Percentiles rank a stretch among this genome's conserved stretches.
Evolutionary conservation across 2,113 vertebrate genomes (phyloP).

Genomic region (Cephalopterus ornatus): DNA sequence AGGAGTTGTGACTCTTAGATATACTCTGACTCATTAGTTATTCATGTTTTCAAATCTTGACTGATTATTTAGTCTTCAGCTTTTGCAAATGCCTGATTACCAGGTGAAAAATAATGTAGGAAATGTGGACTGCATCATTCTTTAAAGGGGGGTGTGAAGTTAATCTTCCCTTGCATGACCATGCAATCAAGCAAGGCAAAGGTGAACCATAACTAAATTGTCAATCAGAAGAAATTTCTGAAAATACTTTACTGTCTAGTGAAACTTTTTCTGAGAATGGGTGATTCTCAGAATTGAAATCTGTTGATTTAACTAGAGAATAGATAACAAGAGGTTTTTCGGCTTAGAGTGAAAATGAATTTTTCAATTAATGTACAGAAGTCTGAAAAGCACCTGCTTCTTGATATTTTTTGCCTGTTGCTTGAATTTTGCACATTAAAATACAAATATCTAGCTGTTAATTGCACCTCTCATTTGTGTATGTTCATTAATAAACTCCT

Average conservation of each 20-base stretch:
- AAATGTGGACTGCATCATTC: neutral
- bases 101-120: conserved; percentile 4
- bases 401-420: neutral
- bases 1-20: neutral
- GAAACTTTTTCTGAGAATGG: neutral
- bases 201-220: neutral
- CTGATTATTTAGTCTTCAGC: conserved; percentile 31
- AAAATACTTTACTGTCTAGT: neutral
- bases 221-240: neutral
- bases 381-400: neutral
- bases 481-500: neutral
- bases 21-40: neutral
- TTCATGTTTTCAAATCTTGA: conserved; percentile 13
- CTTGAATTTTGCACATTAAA: neutral
- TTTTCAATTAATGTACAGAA: neutral
- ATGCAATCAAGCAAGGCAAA: neutral
- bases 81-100: neutral
- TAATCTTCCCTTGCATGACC: neutral
- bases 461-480: neutral
- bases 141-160: neutral
- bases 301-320: neutral
- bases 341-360: neutral
- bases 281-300: neutral
- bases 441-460: neutral
- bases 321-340: neutral